Conservation (phyloP, 2,113 vertebrate species). For the Chionomys nivalis region DNA sequence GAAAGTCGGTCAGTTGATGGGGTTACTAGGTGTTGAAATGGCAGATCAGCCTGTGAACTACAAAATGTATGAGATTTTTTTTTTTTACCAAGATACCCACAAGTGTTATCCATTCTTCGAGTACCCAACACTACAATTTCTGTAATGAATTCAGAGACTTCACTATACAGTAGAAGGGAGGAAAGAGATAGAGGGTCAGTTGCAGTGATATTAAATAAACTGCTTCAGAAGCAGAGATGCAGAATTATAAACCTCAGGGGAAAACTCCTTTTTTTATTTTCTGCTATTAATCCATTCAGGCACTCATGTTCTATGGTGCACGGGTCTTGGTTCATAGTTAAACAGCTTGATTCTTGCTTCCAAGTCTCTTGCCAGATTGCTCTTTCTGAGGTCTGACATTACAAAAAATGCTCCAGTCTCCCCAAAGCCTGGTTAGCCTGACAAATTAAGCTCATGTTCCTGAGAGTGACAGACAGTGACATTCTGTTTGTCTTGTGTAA, state of each 20-base stretch:
- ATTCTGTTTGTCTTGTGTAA: constrained; percentile 40
- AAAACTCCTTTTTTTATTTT: not conserved
- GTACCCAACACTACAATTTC: not conserved
- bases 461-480: constrained; percentile 38
- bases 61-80: no score
- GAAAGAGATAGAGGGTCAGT: not conserved
- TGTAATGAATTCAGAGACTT: not conserved
- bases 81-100: not conserved
- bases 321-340: not conserved
- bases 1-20: not conserved
- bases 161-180: not conserved
- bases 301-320: not conserved
- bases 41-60: not conserved
- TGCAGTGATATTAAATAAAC: not conserved
- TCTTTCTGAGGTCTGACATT: not conserved
- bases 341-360: not conserved
- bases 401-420: not conserved
- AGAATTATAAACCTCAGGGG: not conserved
- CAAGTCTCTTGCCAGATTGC: not conserved
- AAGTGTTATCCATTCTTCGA: not conserved
- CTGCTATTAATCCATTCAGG: not conserved
- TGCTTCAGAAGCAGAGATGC: not conserved
- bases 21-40: not conserved
- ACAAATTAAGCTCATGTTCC: constrained; percentile 23
- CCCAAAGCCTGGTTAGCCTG: not conserved